A percentile compares a stretch with the other conserved stretches of the same genome.
These are phyloP conservation scores for Alligator mississippiensis DNA, from an alignment of 2,113 vertebrate species.

Conservation along the genomic window DNA sequence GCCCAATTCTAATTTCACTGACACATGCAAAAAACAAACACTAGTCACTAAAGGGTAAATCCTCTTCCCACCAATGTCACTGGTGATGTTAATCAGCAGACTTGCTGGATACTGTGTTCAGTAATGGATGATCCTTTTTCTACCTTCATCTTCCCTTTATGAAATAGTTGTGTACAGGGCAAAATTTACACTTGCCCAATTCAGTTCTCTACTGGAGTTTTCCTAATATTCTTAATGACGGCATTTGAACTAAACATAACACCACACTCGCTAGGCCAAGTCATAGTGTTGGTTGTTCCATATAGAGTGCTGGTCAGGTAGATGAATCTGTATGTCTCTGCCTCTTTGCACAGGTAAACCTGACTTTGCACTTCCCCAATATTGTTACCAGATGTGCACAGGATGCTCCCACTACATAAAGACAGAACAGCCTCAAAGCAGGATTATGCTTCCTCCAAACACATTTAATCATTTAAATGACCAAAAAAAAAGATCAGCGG, in stretches of 20 bases:
- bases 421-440: not conserved
- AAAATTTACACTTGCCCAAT: not conserved
- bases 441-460: too few species aligned
- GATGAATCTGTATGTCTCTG: too few species aligned
- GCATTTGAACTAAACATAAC: not conserved
- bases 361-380: not conserved
- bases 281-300: not conserved
- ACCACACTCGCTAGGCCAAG: not conserved
- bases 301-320: accelerated
- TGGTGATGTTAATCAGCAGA: not conserved
- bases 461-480: too few species aligned
- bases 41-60: not conserved
- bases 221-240: not conserved
- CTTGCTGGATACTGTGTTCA: not conserved
- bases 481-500: not conserved
- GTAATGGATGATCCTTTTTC: not conserved
- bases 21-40: accelerated
- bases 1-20: not conserved
- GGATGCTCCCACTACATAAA: not conserved
- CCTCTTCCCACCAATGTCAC: not conserved
- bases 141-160: not conserved
- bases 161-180: not conserved
- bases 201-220: not conserved
- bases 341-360: not conserved
- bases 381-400: not conserved